Evolutionary conservation across 2,113 vertebrate species (phyloP).

Genomic region (Rattus rattus): DNA sequence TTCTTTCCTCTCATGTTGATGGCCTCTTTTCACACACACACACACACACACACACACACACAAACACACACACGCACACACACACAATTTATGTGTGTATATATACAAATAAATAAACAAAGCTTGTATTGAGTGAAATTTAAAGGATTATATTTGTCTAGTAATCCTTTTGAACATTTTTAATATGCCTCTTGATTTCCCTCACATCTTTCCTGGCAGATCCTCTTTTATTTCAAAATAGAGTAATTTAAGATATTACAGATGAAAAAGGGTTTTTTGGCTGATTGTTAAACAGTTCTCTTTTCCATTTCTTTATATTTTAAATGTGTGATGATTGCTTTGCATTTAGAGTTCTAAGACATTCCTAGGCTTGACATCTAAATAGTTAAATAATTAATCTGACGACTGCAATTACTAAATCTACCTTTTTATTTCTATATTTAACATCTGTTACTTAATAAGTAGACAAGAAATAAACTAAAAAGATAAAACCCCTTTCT

Average conservation of each 20-base stretch:
- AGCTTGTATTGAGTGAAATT: too few relatives aligned
- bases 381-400: not conserved
- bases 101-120: too few relatives aligned
- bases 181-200: not conserved
- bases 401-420: not conserved
- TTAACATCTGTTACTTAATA: too few relatives aligned
- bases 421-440: too few relatives aligned
- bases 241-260: not conserved
- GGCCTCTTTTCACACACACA: not conserved
- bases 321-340: not conserved
- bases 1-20: not conserved
- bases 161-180: not conserved
- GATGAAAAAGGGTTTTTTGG: not conserved
- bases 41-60: too few relatives aligned
- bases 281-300: not conserved
- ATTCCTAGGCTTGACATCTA: not conserved
- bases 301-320: not conserved
- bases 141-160: not conserved
- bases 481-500: too few relatives aligned
- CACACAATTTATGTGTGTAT: too few relatives aligned
- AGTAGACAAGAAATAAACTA: too few relatives aligned
- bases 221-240: not conserved
- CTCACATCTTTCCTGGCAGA: not conserved
- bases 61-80: too few relatives aligned
- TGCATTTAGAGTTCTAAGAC: not conserved